Conservation (phyloP, 2,797 vertebrate species). For the Sarcoramphus papa region DNA sequence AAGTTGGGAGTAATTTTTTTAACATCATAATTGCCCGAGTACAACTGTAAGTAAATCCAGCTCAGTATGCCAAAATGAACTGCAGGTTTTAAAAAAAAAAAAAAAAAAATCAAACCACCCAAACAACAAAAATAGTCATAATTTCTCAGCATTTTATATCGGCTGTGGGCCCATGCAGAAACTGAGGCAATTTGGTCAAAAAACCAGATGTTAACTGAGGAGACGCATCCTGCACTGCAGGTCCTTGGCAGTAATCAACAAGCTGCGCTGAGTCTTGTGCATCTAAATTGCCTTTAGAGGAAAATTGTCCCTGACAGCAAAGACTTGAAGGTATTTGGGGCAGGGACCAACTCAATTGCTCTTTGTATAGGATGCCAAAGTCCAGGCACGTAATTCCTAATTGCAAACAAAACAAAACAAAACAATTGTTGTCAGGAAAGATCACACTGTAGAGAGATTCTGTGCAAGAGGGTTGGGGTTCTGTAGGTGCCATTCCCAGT, state of each 20-base stretch:
- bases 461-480: too few species aligned
- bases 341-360: not conserved
- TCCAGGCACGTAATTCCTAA: not conserved
- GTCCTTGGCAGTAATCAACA: constrained; percentile 34
- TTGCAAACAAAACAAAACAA: not conserved
- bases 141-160: constrained; percentile 40
- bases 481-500: not conserved
- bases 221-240: constrained; percentile 28
- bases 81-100: not conserved
- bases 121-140: constrained; percentile 25
- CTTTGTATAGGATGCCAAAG: not conserved
- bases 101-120: not conserved
- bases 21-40: not conserved
- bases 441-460: not conserved
- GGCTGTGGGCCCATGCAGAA: constrained; percentile 43
- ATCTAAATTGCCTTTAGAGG: constrained; percentile 16
- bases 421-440: not conserved
- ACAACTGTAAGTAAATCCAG: not conserved
- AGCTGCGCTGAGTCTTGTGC: not conserved
- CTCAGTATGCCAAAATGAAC: not conserved
- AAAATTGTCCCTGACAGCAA: not conserved
- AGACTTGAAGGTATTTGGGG: not conserved
- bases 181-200: constrained; percentile 43
- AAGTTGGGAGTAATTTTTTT: not conserved
- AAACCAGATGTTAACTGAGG: constrained; percentile 54